Base-by-base conservation (phyloP, 2,797 vertebrate genomes). In the Acrocephalus scirpaceus region DNA sequence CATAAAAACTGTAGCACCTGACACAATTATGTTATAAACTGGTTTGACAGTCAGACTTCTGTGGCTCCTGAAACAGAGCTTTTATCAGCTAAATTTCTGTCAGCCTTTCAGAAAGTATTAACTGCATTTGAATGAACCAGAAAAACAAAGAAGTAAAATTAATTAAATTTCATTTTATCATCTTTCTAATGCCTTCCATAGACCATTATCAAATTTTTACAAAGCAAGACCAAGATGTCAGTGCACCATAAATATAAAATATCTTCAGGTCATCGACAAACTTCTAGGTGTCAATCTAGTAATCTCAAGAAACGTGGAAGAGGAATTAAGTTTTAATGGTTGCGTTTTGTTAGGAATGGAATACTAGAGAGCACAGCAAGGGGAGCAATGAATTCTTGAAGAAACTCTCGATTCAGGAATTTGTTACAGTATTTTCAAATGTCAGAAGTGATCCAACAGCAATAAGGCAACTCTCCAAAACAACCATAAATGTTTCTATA, bases 401-500 rank as follows among this genome's bases (percentile, higher is more conserved):
- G 47, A 88, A 90, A 47, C 3, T 80, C 17, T 74, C 38, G 57
- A 0, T 2, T 67, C 64, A 34, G 17, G 29, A 74, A 42, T 60
- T 6, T 57, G 7, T 44, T 61, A 15, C 11, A 42, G 8, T 54
- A 38, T 26, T 90, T 51, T 81, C n/a, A 69, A 61, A 29, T 71
- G 14, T 42, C 25, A 65, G 34, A 78, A 66, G 27, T 40, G 26
- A 86, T 80, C 23, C 17, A 86, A n/a, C 4, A 69, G 58, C 11
- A 90, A 44, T 8, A 70, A 72, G 34, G 3, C 13, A 50, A 19
- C 2, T 1, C 11, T 62, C 17, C 11, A 75, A 75, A 86, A 60
- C 1, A 36, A 27, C 19, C 9, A 40, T 12, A 7, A 72, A 34
- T 1, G 0, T n/a, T 79, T 83, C 65, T 53, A 16, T 23, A 70